phyloP scores from a whole-genome alignment of 2,113 vertebrate species.

The Macquaria ambigua region DNA sequence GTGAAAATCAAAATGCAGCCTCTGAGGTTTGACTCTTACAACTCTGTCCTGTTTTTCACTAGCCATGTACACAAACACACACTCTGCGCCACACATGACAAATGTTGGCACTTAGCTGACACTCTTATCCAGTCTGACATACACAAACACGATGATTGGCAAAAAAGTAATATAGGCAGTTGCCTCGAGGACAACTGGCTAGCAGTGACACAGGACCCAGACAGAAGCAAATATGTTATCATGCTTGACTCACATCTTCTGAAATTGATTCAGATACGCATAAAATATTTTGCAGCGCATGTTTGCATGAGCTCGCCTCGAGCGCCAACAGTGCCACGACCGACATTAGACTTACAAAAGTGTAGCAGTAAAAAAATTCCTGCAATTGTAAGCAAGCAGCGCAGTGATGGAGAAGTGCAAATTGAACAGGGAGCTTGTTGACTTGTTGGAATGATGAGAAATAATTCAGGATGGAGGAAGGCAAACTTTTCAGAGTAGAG shows the following conservation, averaged over 20 bases:
- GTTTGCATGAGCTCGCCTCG: conserved; percentile 39
- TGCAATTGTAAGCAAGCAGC: conserved; percentile 12
- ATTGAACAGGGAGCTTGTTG: conserved; percentile 11
- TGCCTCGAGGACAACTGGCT: conserved; percentile 28
- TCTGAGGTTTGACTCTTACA: conserved; percentile 16
- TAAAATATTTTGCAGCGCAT: conserved; percentile 49
- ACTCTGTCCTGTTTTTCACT: conserved; percentile 4
- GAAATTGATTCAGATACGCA: conserved; percentile 60
- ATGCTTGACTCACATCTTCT: conserved; percentile 58
- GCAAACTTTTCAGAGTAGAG: no score
- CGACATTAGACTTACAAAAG: conserved; percentile 14
- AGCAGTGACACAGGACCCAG: conserved; percentile 14
- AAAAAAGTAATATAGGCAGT: conserved; percentile 37
- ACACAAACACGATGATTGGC: conserved; percentile 18
- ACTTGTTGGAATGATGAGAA: background rate
- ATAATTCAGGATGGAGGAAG: background rate
- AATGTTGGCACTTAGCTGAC: background rate
- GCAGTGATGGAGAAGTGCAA: conserved; percentile 1
- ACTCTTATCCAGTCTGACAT: conserved; percentile 30
- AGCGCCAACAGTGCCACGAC: background rate
- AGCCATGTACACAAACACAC: background rate
- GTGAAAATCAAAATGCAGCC: conserved; percentile 27
- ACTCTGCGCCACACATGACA: conserved; percentile 4
- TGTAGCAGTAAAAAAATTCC: background rate
- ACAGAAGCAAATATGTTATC: conserved; percentile 53